Conservation (phyloP, 2,113 vertebrate species). For the Origma solitaria region DNA sequence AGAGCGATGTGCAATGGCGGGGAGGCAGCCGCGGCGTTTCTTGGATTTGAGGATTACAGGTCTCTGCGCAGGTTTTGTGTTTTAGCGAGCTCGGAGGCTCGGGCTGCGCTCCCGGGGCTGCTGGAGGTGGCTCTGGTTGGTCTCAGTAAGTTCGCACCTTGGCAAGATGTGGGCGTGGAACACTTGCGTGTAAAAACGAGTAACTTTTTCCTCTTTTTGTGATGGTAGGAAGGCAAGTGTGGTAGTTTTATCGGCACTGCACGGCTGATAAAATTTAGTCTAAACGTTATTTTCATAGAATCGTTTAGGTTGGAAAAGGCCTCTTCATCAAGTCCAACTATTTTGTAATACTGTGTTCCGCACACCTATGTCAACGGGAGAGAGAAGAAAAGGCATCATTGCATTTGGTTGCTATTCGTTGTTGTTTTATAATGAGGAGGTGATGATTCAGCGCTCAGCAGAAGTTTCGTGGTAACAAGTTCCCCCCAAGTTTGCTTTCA, state of each 20-base stretch:
- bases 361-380: not conserved
- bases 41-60: not conserved
- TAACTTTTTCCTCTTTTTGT: accelerated
- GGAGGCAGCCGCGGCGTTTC: not conserved
- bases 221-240: not conserved
- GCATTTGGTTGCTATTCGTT: not conserved
- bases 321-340: not conserved
- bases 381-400: accelerated
- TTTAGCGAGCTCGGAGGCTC: not conserved
- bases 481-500: not conserved
- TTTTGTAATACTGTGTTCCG: accelerated
- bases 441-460: accelerated
- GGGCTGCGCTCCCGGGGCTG: not conserved
- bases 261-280: accelerated
- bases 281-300: not conserved
- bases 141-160: not conserved
- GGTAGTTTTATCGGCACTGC: not conserved
- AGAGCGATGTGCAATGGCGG: not conserved
- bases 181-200: not conserved
- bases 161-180: not conserved
- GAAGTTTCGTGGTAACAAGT: accelerated
- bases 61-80: not conserved
- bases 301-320: not conserved
- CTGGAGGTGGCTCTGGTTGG: not conserved
- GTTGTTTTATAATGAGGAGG: accelerated